Percentiles rank a stretch among this genome's conserved stretches.
Evolutionary conservation across 2,797 vertebrate species (phyloP).

Genomic region (Yasuhikotakia modesta): DNA sequence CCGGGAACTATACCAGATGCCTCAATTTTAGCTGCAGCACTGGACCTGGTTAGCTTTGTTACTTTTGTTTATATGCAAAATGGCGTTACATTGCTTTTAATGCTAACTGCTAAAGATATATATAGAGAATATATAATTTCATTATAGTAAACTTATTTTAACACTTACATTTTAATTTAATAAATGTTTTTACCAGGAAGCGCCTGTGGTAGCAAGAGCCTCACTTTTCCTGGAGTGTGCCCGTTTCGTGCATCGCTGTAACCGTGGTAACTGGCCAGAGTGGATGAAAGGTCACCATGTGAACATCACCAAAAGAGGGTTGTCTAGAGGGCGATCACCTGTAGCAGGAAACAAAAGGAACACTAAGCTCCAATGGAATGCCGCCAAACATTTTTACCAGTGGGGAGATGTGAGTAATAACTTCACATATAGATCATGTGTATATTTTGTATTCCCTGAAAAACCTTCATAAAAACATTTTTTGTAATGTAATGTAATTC

Average conservation of each 20-base stretch:
- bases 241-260: conserved; percentile 96
- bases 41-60: conserved; percentile 88
- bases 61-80: neutral
- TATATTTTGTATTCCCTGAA: neutral
- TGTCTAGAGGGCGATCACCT: conserved; percentile 93
- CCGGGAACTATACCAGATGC: conserved; percentile 97
- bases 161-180: neutral
- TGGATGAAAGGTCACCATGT: conserved; percentile 99
- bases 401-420: conserved; percentile 92
- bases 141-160: neutral
- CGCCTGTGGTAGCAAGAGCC: conserved; percentile 92
- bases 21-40: conserved; percentile 93
- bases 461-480: neutral
- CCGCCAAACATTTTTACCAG: conserved; percentile 97
- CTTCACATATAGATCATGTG: neutral
- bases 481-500: no score
- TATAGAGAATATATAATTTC: no score
- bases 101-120: no score
- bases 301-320: conserved; percentile 94
- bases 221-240: conserved; percentile 96
- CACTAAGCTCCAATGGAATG: conserved; percentile 98
- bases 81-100: no score
- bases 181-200: conserved; percentile 80
- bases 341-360: conserved; percentile 96
- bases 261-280: conserved; percentile 98